Conservation (phyloP, 2,888 invertebrate genomes). For the Diarsia dahlii region DNA sequence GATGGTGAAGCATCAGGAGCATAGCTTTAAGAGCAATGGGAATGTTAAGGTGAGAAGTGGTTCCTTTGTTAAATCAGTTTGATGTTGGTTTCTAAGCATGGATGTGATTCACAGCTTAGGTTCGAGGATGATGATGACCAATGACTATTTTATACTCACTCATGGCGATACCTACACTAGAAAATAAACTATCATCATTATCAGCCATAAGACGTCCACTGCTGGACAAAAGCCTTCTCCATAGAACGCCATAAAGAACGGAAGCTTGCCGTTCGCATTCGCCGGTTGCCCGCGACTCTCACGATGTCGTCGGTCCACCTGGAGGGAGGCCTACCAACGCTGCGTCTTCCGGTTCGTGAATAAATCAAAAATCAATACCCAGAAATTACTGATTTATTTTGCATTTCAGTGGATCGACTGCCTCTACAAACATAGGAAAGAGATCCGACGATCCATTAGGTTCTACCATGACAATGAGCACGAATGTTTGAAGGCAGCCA, state of each 20-base stretch:
- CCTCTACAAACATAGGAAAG: slow-evolving; percentile 69
- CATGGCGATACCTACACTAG: neutral
- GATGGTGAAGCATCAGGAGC: slow-evolving; percentile 77
- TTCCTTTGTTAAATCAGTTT: neutral
- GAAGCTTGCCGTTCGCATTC: no score
- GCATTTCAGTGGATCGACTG: slow-evolving; percentile 79
- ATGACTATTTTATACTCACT: neutral
- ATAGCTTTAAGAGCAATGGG: slow-evolving; percentile 69
- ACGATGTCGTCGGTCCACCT: no score
- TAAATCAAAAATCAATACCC: no score
- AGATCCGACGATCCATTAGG: slow-evolving; percentile 68
- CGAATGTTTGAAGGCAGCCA: slow-evolving; percentile 71
- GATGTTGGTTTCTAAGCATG: neutral
- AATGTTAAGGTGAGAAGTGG: slow-evolving; percentile 69
- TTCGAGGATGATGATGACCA: neutral
- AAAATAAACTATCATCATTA: neutral
- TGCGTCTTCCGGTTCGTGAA: no score
- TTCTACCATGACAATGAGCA: slow-evolving; percentile 72
- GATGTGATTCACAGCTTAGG: neutral
- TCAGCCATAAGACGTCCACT: no score
- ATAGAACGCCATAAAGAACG: no score
- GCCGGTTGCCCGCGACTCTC: no score
- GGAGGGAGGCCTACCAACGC: no score
- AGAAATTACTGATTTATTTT: neutral
- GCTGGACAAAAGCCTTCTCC: no score